A percentile compares a stretch with the other conserved stretches of the same genome.
These are phyloP conservation scores for Eudasyphora cyanicolor DNA, from an alignment of 2,888 invertebrate genomes.

Conservation along the genomic window DNA sequence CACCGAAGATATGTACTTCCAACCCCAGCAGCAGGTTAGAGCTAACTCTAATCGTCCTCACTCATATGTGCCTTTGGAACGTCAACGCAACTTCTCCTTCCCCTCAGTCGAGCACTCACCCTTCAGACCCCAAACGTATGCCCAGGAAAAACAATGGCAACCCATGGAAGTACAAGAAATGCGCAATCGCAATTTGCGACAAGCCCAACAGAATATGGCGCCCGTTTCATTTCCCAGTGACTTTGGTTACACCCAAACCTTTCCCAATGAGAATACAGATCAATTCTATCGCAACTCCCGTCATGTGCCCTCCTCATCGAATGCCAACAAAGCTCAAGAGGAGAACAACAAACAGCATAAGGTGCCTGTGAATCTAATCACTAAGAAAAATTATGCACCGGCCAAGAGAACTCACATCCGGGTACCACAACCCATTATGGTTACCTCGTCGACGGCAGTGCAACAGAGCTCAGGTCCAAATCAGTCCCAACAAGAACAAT, in stretches of 20 bases:
- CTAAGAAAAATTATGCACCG: constrained; percentile 71
- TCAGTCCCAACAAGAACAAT: background rate
- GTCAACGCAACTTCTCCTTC: constrained; percentile 67
- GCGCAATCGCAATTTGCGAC: constrained; percentile 67
- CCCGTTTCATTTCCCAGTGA: constrained; percentile 63
- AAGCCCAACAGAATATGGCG: constrained; percentile 60
- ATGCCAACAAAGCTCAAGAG: constrained; percentile 34
- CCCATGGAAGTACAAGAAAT: constrained; percentile 67
- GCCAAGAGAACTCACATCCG: constrained; percentile 53
- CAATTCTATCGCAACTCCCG: constrained; percentile 41
- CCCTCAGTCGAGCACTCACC: constrained; percentile 36
- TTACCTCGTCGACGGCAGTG: constrained; percentile 44
- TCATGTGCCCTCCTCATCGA: constrained; percentile 8
- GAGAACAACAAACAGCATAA: constrained; percentile 33
- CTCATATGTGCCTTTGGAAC: constrained; percentile 59
- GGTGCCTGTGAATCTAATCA: constrained; percentile 69
- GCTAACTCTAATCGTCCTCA: constrained; percentile 61
- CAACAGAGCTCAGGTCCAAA: constrained; percentile 6
- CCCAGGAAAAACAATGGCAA: constrained; percentile 68
- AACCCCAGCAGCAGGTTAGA: constrained; percentile 30
- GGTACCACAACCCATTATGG: constrained; percentile 44
- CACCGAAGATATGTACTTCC: constrained; percentile 21
- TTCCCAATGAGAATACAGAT: constrained; percentile 26
- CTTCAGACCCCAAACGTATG: background rate
- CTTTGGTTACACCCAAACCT: constrained; percentile 3